Base-by-base conservation (phyloP, 2,888 invertebrate species). In the Liopterus haemorrhoidalis region DNA sequence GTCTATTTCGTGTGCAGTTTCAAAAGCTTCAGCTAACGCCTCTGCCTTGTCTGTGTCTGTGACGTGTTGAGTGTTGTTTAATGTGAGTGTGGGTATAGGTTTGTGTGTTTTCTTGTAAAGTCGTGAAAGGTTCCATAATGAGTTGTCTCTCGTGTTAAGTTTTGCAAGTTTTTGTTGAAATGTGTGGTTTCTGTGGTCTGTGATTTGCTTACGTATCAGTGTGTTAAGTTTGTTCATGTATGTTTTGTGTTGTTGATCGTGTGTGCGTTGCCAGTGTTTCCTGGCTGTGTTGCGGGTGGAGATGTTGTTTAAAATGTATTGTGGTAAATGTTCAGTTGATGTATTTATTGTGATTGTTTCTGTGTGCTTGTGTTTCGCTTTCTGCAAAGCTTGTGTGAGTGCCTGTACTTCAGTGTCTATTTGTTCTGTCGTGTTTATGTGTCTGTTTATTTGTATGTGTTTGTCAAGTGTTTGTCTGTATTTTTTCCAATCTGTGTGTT, bases 141-240 rank as follows among this genome's bases (percentile, higher is more conserved):
- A 35, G 14, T 50, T 48, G 19, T 52, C 50, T 32, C n/a, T 37
- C 1, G 35, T 24, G 14, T 44, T 40, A 5, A 52, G 19, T 3
- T 32, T 41, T 22, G 41, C 24, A 4, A 50, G 18, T 41, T 45
- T 51, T 4, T 33, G 20, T 32, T 38, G 25, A 48, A 49, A 44
- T 4, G 28, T 21, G 4, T 15, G 18, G 16, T 50, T 52, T 5
- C 21, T 28, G 12, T 15, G 21, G 8, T 39, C 14, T 8, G 11
- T n/a, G n/a, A n/a, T n/a, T n/a, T n/a, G n/a, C n/a, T n/a, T n/a
- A n/a, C n/a, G n/a, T n/a, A n/a, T n/a, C n/a, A n/a, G n/a, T n/a
- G n/a, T n/a, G n/a, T n/a, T n/a, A n/a, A n/a, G n/a, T n/a, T n/a
- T n/a, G n/a, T n/a, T n/a, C n/a, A n/a, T n/a, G n/a, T n/a, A n/a